phyloP scores from a whole-genome alignment of 1,140 invertebrate species.

The Zaprionus davidi region DNA sequence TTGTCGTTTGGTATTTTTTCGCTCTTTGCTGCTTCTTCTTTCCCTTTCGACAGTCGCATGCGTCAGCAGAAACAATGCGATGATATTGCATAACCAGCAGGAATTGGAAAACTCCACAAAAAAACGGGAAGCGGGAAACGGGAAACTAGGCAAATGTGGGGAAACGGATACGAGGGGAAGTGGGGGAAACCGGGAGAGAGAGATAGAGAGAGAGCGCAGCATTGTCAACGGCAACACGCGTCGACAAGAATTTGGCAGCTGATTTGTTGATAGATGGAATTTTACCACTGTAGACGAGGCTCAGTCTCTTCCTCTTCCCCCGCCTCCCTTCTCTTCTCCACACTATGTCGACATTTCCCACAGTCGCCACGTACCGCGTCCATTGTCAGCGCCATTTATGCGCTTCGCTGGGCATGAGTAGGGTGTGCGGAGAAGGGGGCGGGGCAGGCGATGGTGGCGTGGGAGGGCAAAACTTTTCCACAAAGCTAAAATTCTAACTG shows the following conservation, averaged over 20 bases:
- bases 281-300: slow-evolving; percentile 39
- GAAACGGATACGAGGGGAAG: neutral
- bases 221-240: slow-evolving; percentile 77
- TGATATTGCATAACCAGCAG: slow-evolving; percentile 53
- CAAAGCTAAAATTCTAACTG: slow-evolving; percentile 78
- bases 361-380: slow-evolving; percentile 20
- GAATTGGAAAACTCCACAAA: slow-evolving; percentile 5
- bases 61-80: slow-evolving; percentile 54
- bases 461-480: slow-evolving; percentile 57
- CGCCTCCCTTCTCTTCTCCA: neutral
- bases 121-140: neutral
- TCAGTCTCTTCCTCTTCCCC: neutral
- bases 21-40: slow-evolving; percentile 2
- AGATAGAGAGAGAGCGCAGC: slow-evolving; percentile 28
- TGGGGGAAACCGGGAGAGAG: neutral
- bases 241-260: slow-evolving; percentile 79
- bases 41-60: slow-evolving; percentile 25
- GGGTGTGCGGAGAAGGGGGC: slow-evolving; percentile 17
- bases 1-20: slow-evolving; percentile 49
- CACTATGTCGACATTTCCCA: neutral
- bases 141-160: slow-evolving; percentile 1
- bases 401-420: slow-evolving; percentile 61
- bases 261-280: slow-evolving; percentile 80
- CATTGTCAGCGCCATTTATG: slow-evolving; percentile 79
- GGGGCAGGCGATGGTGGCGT: neutral